phyloP scores from a whole-genome alignment of 2,797 vertebrate species.

The Psittacula echo region DNA sequence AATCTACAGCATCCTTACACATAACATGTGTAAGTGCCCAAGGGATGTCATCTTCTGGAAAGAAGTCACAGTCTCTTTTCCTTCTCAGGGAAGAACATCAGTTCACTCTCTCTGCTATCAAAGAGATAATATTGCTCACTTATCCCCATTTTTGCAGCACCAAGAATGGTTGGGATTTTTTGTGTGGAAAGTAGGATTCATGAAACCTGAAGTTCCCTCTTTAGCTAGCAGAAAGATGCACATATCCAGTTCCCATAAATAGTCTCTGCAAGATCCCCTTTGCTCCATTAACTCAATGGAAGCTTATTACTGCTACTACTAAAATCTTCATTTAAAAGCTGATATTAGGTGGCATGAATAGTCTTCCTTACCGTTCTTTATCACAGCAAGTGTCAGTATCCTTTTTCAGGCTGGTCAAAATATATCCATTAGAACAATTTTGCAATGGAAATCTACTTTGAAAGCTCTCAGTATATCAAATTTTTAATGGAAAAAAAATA shows the following conservation, averaged over 20 bases:
- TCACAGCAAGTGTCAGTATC: not conserved
- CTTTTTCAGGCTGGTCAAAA: not conserved
- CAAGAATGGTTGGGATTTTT: not conserved
- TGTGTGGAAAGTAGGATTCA: not conserved
- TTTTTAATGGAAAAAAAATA: not conserved
- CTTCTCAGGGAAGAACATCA: not conserved
- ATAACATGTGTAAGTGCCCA: not conserved
- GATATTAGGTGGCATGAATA: not conserved
- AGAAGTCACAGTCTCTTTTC: not conserved
- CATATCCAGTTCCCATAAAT: not conserved
- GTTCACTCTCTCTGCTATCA: not conserved
- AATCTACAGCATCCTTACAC: not conserved
- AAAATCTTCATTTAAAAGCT: constrained; percentile 11
- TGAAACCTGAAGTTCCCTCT: not conserved
- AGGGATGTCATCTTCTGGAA: not conserved
- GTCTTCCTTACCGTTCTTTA: not conserved
- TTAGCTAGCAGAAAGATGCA: not conserved
- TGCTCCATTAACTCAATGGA: constrained; percentile 11
- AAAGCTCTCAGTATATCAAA: not conserved
- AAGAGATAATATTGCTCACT: not conserved
- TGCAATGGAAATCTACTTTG: not conserved
- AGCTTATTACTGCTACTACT: not conserved
- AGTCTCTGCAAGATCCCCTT: not conserved
- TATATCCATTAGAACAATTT: not conserved
- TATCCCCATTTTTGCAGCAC: not conserved